These are phyloP conservation scores for Drosophila leontia DNA, from an alignment of 1,140 invertebrate species.

Conservation along the genomic window DNA sequence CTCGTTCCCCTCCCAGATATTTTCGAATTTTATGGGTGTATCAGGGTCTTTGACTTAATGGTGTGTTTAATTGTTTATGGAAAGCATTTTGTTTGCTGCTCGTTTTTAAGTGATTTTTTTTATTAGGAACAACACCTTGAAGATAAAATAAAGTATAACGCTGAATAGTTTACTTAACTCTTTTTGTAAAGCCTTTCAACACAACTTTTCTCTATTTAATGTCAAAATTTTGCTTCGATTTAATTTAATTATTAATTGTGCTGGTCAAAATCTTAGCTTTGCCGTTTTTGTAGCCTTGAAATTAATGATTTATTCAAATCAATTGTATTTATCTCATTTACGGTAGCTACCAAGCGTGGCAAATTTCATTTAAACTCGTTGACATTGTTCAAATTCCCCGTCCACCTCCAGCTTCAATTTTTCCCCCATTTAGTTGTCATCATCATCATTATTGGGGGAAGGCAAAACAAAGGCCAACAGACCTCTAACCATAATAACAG, in stretches of 20 bases:
- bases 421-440: conserved; percentile 48
- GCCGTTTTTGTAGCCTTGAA: conserved; percentile 41
- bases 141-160: not conserved
- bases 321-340: conserved; percentile 41
- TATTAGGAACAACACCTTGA: not conserved
- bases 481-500: conserved; percentile 22
- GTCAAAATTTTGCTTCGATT: conserved; percentile 18
- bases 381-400: conserved; percentile 33
- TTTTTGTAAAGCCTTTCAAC: too few species aligned
- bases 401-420: conserved; percentile 14
- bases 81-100: conserved; percentile 50
- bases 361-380: conserved; percentile 43
- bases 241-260: conserved; percentile 18
- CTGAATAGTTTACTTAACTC: not conserved
- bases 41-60: conserved; percentile 23
- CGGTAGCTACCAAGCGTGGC: conserved; percentile 42
- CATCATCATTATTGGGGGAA: conserved; percentile 43
- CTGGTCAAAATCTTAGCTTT: not conserved
- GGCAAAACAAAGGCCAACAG: conserved; percentile 32
- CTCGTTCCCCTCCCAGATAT: conserved; percentile 2
- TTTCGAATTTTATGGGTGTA: conserved; percentile 15
- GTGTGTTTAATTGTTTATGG: conserved; percentile 47
- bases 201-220: not conserved
- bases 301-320: conserved; percentile 56
- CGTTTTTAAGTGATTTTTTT: conserved; percentile 25